Conservation (phyloP, 30 jellyfish, hydroid and myxozoan genomes). For the Nemopilema nomurai region DNA sequence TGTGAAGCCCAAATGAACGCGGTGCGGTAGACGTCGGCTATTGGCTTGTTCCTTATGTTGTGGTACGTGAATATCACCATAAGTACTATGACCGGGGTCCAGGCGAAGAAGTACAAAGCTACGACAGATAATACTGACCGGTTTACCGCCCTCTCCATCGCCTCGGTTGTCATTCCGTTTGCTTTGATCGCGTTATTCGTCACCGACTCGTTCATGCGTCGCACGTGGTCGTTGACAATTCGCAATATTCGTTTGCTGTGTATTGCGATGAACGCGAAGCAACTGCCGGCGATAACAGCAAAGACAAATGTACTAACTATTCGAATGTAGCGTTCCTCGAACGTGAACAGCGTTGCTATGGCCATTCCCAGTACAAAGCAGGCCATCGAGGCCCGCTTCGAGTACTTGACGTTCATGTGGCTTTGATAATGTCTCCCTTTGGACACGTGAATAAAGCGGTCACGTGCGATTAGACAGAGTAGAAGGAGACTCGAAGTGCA, state of each 20-base stretch:
- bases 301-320: conserved; percentile 33
- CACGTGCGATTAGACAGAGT: conserved; percentile 47
- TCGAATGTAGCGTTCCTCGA: neutral
- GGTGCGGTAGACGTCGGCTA: conserved; percentile 16
- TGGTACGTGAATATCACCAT: conserved; percentile 29
- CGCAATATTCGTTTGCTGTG: conserved; percentile 13
- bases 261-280: conserved; percentile 43
- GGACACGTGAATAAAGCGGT: conserved; percentile 47
- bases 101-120: conserved; percentile 20
- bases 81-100: conserved; percentile 63
- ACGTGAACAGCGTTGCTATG: conserved; percentile 22
- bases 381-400: neutral
- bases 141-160: conserved; percentile 23
- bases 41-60: neutral
- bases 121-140: conserved; percentile 48
- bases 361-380: conserved; percentile 21
- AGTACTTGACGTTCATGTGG: conserved; percentile 17
- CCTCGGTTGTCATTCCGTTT: neutral
- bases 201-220: neutral
- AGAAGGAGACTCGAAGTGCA: conserved; percentile 64
- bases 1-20: conserved; percentile 50
- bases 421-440: neutral
- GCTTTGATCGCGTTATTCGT: neutral
- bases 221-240: conserved; percentile 25
- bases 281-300: conserved; percentile 25